Base-by-base conservation (phyloP, 2,888 invertebrate species). In the Hirtodrosophila duncani region DNA sequence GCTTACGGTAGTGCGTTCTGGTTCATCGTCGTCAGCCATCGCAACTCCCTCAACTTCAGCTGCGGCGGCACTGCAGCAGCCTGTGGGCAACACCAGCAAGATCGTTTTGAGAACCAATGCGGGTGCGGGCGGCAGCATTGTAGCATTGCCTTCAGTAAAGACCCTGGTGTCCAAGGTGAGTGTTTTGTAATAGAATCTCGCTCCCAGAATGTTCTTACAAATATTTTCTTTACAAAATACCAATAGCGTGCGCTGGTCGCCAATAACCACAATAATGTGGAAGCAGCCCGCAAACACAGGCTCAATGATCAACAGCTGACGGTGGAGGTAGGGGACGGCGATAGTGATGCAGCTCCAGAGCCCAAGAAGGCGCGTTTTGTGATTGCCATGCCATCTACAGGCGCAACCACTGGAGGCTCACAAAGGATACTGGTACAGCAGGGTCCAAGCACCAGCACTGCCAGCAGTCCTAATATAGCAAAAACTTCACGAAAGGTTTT, bases 261-360 rank as follows among this genome's bases (percentile, higher is more conserved):
- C 34, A 60, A 33, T 5, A 29, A 26, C 20, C 55, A 24, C 18
- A 50, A 20, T 24, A 50, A 14, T 24, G 46, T 46, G 42, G 72
- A 77, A 3, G 21, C 36, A 5, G 10, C 60, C 7, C 78, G 66
- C 0, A 80, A 83, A 46, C 83, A 82, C 46, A 80, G 84, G 33
- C 67, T 84, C 2, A 74, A 81, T 1, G 82, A 84, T 67, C 79
- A 82, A 2, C 74, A 85, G 60, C 66, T 85, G 8, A 77, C 78
- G 34, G 61, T 72, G n/a, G 44, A 82, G 27, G 48, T 68, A 1
- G 50, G 52, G 3, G 11, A 46, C 16, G 49, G 36, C 6, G 52
- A 55, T 4, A 62, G 50, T 33, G 74, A 77, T 4, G n/a, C 31
- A 1, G 53, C 17, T 3, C 67, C 80, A 0, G 83, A 83, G 8